These are phyloP conservation scores for Thunnus albacares DNA, from an alignment of 2,797 vertebrate genomes.

Conservation along the genomic window DNA sequence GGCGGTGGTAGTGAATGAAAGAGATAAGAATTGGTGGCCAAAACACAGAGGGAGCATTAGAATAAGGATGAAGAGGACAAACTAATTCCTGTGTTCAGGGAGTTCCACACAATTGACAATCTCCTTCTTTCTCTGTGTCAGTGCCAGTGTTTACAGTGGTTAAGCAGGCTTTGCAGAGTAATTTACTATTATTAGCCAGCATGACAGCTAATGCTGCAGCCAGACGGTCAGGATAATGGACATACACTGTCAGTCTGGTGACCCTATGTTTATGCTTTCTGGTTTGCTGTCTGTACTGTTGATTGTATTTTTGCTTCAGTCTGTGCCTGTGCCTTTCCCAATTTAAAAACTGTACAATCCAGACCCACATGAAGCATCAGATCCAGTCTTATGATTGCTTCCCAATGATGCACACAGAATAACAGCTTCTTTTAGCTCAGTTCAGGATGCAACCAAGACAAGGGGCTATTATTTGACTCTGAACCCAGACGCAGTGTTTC, in stretches of 20 bases:
- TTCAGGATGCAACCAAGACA: slow-evolving; percentile 32
- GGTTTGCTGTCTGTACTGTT: slow-evolving; percentile 21
- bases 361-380: background rate
- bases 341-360: background rate
- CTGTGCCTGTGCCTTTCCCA: background rate
- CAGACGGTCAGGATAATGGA: slow-evolving; percentile 56
- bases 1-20: slow-evolving; percentile 36
- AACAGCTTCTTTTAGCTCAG: slow-evolving; percentile 1
- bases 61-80: slow-evolving; percentile 37
- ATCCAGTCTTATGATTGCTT: background rate
- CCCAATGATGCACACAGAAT: slow-evolving; percentile 8
- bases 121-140: slow-evolving; percentile 43
- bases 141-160: slow-evolving; percentile 61
- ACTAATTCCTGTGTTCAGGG: slow-evolving; percentile 52
- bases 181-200: slow-evolving; percentile 74
- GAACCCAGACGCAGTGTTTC: slow-evolving; percentile 41
- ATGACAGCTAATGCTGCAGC: slow-evolving; percentile 64
- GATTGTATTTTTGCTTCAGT: slow-evolving; percentile 6
- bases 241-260: slow-evolving; percentile 21
- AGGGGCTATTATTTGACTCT: slow-evolving; percentile 30
- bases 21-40: slow-evolving; percentile 56
- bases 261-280: slow-evolving; percentile 13
- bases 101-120: slow-evolving; percentile 53
- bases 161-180: slow-evolving; percentile 76
- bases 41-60: slow-evolving; percentile 25